Evolutionary conservation across 2,113 vertebrate species (phyloP), one percentile per base, ranked within the genome.

Genomic region (Sphaerodactylus townsendi): DNA sequence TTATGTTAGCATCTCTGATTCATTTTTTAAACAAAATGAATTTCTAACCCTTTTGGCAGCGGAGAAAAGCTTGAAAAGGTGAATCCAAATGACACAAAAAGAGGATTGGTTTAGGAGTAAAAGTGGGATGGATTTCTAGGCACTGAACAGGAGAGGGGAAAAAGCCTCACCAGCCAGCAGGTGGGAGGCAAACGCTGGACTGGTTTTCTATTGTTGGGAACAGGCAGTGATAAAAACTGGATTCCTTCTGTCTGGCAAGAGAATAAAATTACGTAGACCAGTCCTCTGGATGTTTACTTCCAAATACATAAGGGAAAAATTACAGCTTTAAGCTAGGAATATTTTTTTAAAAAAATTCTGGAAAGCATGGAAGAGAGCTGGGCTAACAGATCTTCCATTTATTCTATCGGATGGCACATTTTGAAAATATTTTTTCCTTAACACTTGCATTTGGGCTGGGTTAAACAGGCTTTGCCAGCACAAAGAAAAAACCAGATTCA

Each of bases 41-140:
- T 64, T 78, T 78, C 83, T 79, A 85, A 72, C 76, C 76, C 56
- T 72, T 79, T n/a, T 85, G 76, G 68, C 53, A 85, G 68, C 68
- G 64, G 50, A 62, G 39, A 59, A 41, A 79, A 79, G 66, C 83
- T 79, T 72, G 68, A 85, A 85, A 78, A 79, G 76, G 76, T 79
- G 68, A 71, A 85, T 71, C 83, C 66, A 85, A 85, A 85, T 79
- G 68, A 79, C 83, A 79, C 50, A 85, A 79, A 85, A 72, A 46
- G 30, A 13, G 23, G 33, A 48, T 21, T 46, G 83, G 83, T 64
- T 64, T 62, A 30, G 14, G 68, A 69, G 56, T n/a, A 85, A 85
- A 85, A 62, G 66, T 79, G 83, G 83, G 53, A n/a, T 50, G 68
- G 83, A 79, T 48, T 72, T 6, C 2, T 71, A 68, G 28, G 13